A percentile compares a stretch with the other conserved stretches of the same genome.
These are phyloP conservation scores for Notodonta ziczac DNA, from an alignment of 2,888 invertebrate species.

Conservation along the genomic window DNA sequence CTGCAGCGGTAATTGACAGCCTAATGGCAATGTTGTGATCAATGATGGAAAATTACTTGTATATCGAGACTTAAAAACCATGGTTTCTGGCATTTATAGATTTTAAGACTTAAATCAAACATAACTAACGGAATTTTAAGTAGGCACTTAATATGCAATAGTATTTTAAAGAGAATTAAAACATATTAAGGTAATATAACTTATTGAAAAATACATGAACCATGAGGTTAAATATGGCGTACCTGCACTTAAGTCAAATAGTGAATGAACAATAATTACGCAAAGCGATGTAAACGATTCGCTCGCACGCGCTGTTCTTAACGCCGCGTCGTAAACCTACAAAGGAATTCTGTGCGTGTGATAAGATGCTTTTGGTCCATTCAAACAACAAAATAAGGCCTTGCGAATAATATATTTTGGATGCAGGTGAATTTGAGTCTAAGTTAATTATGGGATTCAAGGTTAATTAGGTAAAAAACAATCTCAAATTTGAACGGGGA, in stretches of 20 bases:
- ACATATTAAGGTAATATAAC: background rate
- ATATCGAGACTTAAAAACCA: too few relatives aligned
- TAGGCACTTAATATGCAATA: too few relatives aligned
- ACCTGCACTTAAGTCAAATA: conserved; percentile 21
- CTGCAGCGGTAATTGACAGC: conserved; percentile 14
- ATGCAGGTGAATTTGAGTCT: background rate
- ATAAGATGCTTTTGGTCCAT: background rate
- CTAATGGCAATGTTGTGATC: conserved; percentile 5
- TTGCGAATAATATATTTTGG: background rate
- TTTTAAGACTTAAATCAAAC: too few relatives aligned
- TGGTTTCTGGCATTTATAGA: background rate
- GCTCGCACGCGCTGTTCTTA: conserved; percentile 32
- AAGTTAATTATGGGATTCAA: background rate
- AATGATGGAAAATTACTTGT: background rate
- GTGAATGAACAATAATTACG: conserved; percentile 30
- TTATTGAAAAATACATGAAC: conserved; percentile 22
- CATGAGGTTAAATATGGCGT: conserved; percentile 25
- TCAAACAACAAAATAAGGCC: background rate
- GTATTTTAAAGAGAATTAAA: background rate
- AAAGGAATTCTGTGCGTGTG: conserved; percentile 24
- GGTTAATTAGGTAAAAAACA: too few relatives aligned
- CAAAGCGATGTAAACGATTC: conserved; percentile 23
- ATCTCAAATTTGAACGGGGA: too few relatives aligned
- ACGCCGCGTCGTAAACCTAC: conserved; percentile 37
- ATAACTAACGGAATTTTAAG: too few relatives aligned